Conservation (phyloP, 2,797 vertebrate species). For the Mionectes olivaceus region DNA sequence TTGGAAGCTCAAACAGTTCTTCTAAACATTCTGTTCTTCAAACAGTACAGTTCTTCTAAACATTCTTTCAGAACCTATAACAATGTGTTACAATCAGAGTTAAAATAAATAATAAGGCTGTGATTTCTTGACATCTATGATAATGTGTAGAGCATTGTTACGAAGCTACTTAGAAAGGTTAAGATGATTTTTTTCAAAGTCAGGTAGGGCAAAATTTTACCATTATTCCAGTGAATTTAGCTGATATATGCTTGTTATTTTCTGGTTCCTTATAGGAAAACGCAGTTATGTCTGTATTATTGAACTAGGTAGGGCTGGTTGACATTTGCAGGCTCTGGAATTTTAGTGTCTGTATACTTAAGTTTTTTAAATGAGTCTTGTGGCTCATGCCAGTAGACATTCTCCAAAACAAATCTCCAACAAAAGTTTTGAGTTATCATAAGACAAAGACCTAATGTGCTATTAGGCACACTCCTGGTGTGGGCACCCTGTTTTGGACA, state of each 20-base stretch:
- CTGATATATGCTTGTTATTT: neutral
- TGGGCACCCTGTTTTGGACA: neutral
- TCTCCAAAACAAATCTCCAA: neutral
- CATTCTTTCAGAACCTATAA: neutral
- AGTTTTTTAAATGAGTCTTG: neutral
- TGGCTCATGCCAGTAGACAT: neutral
- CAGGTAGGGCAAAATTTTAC: neutral
- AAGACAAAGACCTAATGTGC: neutral
- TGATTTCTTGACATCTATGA: neutral
- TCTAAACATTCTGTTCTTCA: constrained; percentile 14
- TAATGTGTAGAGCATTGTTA: neutral
- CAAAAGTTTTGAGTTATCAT: neutral
- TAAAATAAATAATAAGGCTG: neutral
- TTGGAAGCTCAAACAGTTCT: neutral
- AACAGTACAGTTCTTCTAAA: neutral
- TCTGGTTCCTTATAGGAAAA: neutral
- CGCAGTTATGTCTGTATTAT: neutral
- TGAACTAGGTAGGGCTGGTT: neutral
- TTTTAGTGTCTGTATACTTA: neutral
- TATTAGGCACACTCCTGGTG: neutral
- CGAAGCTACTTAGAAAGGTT: neutral
- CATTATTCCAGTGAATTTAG: neutral
- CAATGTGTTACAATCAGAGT: neutral
- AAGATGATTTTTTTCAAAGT: neutral
- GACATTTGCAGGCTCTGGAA: neutral